phyloP scores from a whole-genome alignment of 1,140 invertebrate species.

The Drosophila teissieri region DNA sequence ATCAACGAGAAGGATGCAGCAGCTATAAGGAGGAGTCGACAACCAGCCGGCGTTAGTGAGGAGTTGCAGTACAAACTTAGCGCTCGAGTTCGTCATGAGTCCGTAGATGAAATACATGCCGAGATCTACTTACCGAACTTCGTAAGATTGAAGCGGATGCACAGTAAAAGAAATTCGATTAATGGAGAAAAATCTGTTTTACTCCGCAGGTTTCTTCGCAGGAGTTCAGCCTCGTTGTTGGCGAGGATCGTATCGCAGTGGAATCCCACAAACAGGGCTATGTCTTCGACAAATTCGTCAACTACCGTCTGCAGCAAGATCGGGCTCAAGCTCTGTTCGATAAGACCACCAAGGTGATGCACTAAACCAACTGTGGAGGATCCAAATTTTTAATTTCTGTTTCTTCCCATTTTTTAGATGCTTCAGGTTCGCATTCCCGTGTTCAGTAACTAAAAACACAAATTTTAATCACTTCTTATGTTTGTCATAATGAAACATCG shows the following conservation, averaged over 20 bases:
- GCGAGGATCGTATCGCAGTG: constrained; percentile 90
- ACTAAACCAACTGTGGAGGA: no score
- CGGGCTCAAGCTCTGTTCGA: constrained; percentile 88
- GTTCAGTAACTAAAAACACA: constrained; percentile 6
- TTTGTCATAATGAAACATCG: not conserved
- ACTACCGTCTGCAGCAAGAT: constrained; percentile 87
- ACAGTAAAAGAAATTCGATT: not conserved
- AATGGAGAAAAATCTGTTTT: constrained; percentile 27
- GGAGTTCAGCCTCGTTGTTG: constrained; percentile 88
- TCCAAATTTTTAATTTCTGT: not conserved
- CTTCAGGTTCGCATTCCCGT: constrained; percentile 77
- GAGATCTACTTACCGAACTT: constrained; percentile 86
- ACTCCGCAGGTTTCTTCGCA: constrained; percentile 86
- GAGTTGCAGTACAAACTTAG: constrained; percentile 84
- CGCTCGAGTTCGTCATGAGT: constrained; percentile 74
- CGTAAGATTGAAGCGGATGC: constrained; percentile 31
- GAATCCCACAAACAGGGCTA: constrained; percentile 86
- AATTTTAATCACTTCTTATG: not conserved
- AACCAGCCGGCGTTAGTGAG: not conserved
- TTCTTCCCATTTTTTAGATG: constrained; percentile 62
- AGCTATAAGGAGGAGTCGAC: constrained; percentile 17
- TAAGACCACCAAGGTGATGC: constrained; percentile 78
- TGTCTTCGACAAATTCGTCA: constrained; percentile 89
- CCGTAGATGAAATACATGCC: constrained; percentile 79
- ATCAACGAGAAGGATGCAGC: constrained; percentile 73